Conservation (phyloP, 2,797 vertebrate genomes). For the Squalus acanthias region DNA sequence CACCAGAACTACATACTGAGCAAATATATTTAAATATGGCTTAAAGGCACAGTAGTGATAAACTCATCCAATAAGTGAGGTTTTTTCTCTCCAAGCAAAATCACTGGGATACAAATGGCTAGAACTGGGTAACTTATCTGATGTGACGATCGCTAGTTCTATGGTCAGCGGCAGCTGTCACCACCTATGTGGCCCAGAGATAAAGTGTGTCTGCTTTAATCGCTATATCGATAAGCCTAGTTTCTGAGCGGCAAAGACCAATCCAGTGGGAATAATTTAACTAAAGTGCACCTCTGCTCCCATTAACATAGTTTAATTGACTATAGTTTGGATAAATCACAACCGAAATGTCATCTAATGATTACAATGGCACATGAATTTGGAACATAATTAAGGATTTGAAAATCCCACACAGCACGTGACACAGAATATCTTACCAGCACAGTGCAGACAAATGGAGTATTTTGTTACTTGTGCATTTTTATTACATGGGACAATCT, state of each 20-base stretch:
- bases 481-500: background rate
- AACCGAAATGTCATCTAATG: background rate
- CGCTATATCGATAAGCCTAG: background rate
- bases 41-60: background rate
- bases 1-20: too few relatives aligned
- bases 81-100: background rate
- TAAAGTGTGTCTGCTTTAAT: background rate
- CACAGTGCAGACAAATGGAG: background rate
- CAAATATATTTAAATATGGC: background rate
- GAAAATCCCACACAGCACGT: too few relatives aligned
- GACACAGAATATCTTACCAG: background rate
- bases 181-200: background rate
- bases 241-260: background rate
- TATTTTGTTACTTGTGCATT: background rate
- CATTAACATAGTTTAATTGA: background rate
- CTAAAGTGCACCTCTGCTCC: background rate
- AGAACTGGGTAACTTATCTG: background rate
- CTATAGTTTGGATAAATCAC: background rate
- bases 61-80: background rate
- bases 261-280: background rate
- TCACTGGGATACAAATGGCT: background rate
- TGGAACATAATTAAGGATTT: background rate
- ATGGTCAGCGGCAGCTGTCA: background rate
- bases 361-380: background rate
- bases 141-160: background rate